These are phyloP conservation scores for Dromococcyx pavoninus DNA, from an alignment of 2,797 vertebrate species.

Conservation along the genomic window DNA sequence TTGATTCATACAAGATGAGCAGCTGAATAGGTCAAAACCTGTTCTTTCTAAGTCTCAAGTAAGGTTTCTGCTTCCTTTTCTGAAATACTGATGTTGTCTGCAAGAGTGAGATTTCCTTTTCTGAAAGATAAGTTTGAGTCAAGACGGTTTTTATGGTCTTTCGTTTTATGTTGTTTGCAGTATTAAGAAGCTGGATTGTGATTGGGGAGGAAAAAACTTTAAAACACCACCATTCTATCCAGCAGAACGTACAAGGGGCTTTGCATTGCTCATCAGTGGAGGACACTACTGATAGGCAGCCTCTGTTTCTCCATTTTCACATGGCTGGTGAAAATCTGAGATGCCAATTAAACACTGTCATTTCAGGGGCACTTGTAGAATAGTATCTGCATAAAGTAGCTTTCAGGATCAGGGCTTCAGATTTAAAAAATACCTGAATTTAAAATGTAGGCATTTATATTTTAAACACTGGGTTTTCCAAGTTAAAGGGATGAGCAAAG, in stretches of 20 bases:
- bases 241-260: not conserved
- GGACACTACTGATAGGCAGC: not conserved
- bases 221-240: accelerated
- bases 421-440: not conserved
- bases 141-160: not conserved
- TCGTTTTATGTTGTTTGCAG: not conserved
- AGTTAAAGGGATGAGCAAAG: not conserved
- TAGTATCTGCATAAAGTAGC: not conserved
- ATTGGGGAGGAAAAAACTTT: not conserved
- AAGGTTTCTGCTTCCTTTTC: not conserved
- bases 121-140: not conserved
- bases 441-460: not conserved
- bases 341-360: not conserved
- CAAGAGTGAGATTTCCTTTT: not conserved
- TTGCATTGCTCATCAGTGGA: not conserved
- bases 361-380: not conserved
- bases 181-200: not conserved
- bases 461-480: not conserved
- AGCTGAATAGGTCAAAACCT: not conserved
- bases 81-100: not conserved
- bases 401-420: not conserved
- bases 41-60: not conserved
- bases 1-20: not conserved
- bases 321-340: not conserved
- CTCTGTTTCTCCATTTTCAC: not conserved